These are phyloP conservation scores for Mastigias papua DNA, from an alignment of 30 jellyfish, hydroid and myxozoan genomes.

Conservation along the genomic window DNA sequence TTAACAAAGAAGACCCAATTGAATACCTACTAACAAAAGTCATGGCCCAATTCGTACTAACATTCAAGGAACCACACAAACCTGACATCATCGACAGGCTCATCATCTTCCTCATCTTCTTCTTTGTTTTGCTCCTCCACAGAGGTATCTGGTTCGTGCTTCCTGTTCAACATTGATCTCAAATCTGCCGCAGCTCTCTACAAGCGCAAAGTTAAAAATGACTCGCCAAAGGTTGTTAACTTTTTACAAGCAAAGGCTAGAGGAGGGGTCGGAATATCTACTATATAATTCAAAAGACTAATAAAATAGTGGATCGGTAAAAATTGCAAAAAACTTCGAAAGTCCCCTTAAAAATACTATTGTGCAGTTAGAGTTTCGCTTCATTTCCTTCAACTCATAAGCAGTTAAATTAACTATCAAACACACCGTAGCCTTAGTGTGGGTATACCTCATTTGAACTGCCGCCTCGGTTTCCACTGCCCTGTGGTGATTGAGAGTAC, in stretches of 20 bases:
- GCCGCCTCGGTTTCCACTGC: slow-evolving; percentile 13
- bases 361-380: too few relatives aligned
- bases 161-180: slow-evolving; percentile 55
- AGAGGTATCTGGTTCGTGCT: slow-evolving; percentile 22
- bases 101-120: slow-evolving; percentile 78
- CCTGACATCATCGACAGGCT: slow-evolving; percentile 91
- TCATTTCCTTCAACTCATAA: too few relatives aligned
- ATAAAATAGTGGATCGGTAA: too few relatives aligned
- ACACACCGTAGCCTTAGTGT: too few relatives aligned
- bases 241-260: too few relatives aligned
- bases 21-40: not conserved
- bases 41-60: not conserved
- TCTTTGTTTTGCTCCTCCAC: slow-evolving; percentile 17
- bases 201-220: not conserved
- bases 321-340: too few relatives aligned
- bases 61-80: not conserved
- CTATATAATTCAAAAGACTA: too few relatives aligned
- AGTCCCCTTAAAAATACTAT: too few relatives aligned
- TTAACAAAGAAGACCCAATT: too few relatives aligned
- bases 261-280: too few relatives aligned
- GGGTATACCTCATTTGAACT: slow-evolving; percentile 18
- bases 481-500: slow-evolving; percentile 1
- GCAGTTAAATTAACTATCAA: too few relatives aligned
- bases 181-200: slow-evolving; percentile 85
- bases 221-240: too few relatives aligned